These are phyloP conservation scores for Creontiades dilutus DNA, from an alignment of 2,888 invertebrate species.

Conservation along the genomic window DNA sequence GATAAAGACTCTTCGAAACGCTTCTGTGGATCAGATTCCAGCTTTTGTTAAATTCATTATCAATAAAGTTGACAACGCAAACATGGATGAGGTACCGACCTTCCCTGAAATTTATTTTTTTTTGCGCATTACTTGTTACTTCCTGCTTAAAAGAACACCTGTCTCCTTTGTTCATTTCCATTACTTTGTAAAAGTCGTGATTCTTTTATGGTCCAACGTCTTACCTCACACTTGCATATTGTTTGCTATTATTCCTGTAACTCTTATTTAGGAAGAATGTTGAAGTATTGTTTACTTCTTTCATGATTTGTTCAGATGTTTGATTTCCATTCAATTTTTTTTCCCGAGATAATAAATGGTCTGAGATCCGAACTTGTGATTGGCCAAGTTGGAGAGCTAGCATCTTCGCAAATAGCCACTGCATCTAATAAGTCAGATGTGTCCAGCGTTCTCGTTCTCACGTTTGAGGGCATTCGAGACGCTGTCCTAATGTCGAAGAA, in stretches of 20 bases:
- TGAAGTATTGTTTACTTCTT: too few species aligned
- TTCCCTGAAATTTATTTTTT: too few species aligned
- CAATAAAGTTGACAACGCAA: constrained; percentile 72
- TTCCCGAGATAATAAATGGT: constrained; percentile 79
- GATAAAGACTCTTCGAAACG: constrained; percentile 77
- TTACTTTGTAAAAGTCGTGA: too few species aligned
- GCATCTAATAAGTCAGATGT: constrained; percentile 79
- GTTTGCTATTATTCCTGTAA: too few species aligned
- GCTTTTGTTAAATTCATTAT: constrained; percentile 78
- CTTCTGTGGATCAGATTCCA: constrained; percentile 77
- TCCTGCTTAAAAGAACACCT: too few species aligned
- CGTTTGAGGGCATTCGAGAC: constrained; percentile 82
- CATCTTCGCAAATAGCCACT: constrained; percentile 75
- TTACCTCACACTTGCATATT: too few species aligned
- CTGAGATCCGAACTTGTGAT: constrained; percentile 78
- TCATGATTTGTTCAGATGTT: too few species aligned
- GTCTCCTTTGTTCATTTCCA: too few species aligned
- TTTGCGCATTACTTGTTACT: too few species aligned
- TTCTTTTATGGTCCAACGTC: too few species aligned
- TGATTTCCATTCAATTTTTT: constrained; percentile 71
- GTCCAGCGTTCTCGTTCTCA: constrained; percentile 78
- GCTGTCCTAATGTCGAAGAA: constrained; percentile 81
- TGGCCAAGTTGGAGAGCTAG: constrained; percentile 65
- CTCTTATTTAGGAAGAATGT: too few species aligned
- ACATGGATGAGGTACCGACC: constrained; percentile 75